Evolutionary conservation across 2,888 invertebrate genomes (phyloP), one percentile per base, ranked within the genome.

Genomic region (Stenchaetothrips biformis): DNA sequence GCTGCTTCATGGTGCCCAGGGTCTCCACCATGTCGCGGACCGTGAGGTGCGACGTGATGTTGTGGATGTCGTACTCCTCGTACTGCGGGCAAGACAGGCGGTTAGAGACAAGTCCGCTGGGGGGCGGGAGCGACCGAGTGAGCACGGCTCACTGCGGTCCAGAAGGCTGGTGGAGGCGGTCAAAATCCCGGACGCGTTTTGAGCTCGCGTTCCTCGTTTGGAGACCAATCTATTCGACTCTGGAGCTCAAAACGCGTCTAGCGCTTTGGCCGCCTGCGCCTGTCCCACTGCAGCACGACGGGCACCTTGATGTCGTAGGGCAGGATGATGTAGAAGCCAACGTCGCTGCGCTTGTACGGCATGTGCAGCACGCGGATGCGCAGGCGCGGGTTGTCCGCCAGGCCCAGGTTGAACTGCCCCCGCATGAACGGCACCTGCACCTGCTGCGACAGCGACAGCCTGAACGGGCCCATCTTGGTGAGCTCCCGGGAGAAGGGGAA

Each of bases 251-350:
- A n/a, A n/a, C n/a, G n/a, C n/a, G n/a, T n/a, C n/a, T n/a, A n/a
- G n/a, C n/a, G n/a, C n/a, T n/a, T n/a, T n/a, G n/a, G n/a, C n/a
- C n/a, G n/a, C n/a, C n/a, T n/a, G n/a, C n/a, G n/a, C n/a, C n/a
- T n/a, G n/a, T n/a, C n/a, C n/a, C n/a, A n/a, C n/a, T n/a, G n/a
- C n/a, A n/a, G 67, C 53, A 16, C 53, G 11, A 25, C 8, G 25
- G 67, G 67, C 67, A 83, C 83, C 77, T 84, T 83, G 25, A 85
- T 83, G 18, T 80, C 81, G 47, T 85, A 86, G 0, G 89, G 89
- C 13, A 88, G 83, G 8, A 89, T 82, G 48, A 89, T 84, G 82
- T 87, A 87, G 86, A 89, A 87, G 13, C 86, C 86, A 2, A 88
- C 84, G 80, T 87, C 85, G 47, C 85, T 84, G 62, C 86, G 86